Conservation (phyloP, 2,113 vertebrate species). For the Sinosuthora webbiana region DNA sequence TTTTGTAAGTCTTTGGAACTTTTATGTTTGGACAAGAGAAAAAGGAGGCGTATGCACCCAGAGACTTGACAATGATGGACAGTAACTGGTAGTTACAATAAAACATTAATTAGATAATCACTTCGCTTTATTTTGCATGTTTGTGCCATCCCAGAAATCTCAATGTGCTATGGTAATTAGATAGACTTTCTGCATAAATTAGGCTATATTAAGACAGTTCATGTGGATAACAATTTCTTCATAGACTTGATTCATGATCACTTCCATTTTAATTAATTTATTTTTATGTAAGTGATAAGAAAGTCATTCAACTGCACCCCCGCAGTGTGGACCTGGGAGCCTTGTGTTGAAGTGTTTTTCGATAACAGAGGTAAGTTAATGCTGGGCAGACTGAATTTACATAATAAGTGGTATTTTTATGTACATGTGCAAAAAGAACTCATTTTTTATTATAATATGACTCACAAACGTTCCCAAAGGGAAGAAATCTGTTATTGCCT, state of each 20-base stretch:
- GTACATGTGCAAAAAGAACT: neutral
- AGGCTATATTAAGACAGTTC: neutral
- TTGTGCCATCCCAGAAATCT: constrained; percentile 18
- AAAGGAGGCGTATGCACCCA: neutral
- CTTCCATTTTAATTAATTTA: constrained; percentile 19
- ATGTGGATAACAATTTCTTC: neutral
- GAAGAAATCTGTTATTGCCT: neutral
- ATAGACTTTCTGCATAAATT: constrained; percentile 9
- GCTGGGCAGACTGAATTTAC: neutral
- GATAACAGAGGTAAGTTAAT: neutral
- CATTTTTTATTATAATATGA: constrained; percentile 14
- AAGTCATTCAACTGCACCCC: neutral
- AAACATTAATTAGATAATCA: neutral
- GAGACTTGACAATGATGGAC: neutral
- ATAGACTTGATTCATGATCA: neutral
- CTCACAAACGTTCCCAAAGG: neutral
- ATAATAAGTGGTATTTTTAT: constrained; percentile 7
- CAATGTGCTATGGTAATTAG: constrained; percentile 15
- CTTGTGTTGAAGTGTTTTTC: neutral
- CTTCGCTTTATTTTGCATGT: neutral
- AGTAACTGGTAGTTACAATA: neutral
- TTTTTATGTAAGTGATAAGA: neutral
- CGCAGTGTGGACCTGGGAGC: neutral
- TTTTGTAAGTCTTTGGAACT: neutral
- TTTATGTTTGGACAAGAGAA: neutral